These are phyloP conservation scores for Medauroidea extradentata DNA, from an alignment of 1,140 invertebrate species.

Conservation along the genomic window DNA sequence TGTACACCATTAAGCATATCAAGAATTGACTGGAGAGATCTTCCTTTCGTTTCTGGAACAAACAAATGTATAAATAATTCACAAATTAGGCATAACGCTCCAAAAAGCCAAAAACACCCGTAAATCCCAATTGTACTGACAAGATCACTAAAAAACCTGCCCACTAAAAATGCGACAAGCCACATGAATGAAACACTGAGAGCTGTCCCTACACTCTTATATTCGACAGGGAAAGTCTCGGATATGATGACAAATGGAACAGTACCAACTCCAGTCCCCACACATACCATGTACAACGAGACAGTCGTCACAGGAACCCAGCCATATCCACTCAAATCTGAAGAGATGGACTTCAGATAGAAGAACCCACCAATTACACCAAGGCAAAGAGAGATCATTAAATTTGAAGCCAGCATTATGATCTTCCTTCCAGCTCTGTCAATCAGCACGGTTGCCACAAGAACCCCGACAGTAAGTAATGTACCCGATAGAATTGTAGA, in stretches of 20 bases:
- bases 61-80: constrained; percentile 44
- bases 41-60: constrained; percentile 62
- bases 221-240: constrained; percentile 66
- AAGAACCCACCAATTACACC: constrained; percentile 42
- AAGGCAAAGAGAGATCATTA: constrained; percentile 44
- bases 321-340: constrained; percentile 33
- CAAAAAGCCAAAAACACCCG: constrained; percentile 54
- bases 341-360: constrained; percentile 32
- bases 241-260: constrained; percentile 57
- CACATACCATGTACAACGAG: constrained; percentile 51
- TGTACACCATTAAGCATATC: constrained; percentile 40
- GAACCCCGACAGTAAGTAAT: constrained; percentile 45
- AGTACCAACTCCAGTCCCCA: constrained; percentile 45
- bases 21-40: constrained; percentile 52
- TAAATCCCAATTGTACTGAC: constrained; percentile 46
- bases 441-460: constrained; percentile 48
- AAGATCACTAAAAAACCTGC: constrained; percentile 50
- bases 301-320: constrained; percentile 52
- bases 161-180: constrained; percentile 44
- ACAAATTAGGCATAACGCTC: constrained; percentile 46
- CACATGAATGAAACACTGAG: constrained; percentile 71
- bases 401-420: constrained; percentile 50
- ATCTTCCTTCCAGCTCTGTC: constrained; percentile 54
- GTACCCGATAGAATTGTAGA: constrained; percentile 49
- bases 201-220: constrained; percentile 71